Evolutionary conservation across 2,113 vertebrate genomes (phyloP), one percentile per base, ranked within the genome.

Genomic region (Dicaeum eximium): DNA sequence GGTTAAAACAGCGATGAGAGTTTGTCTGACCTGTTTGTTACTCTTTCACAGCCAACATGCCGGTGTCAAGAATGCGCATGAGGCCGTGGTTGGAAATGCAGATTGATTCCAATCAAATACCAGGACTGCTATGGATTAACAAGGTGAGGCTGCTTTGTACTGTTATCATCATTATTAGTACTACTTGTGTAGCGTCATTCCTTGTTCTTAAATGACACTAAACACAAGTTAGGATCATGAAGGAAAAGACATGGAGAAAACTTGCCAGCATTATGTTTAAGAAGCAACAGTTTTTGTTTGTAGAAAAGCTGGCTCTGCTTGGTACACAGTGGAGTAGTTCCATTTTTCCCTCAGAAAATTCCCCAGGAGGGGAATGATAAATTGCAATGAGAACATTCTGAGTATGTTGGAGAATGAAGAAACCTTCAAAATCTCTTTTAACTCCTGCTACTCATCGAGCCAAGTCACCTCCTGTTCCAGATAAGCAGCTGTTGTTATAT

Each of bases 11-110:
- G 16, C 0, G 38, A 3, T 13, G 71, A 21, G 18, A 15, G n/a
- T 73, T 58, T 60, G 37, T 28, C 81, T 96, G 70, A 96, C 19
- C 85, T 66, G 56, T 35, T 84, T 60, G 65, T 42, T 79, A 7
- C 53, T 77, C 92, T 84, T 81, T 85, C 83, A 19, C 47, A 98
- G 97, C 75, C 92, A 95, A 81, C 90, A 99, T 99, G 99, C 99
- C 99, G 1, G 98, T 99, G 73, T 86, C 98, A 72, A 98, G 99
- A 92, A 98, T 99, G 99, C 98, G 99, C 90, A 99, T 99, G 99
- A 98, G 99, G 62, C 99, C 99, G 27, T 99, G 99, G 99, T 56
- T 99, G 97, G 99, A 99, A 97, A 86, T 92, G 91, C 98, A 98
- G 97, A 99, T 99, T 89, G 97, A 99, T 31, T 99, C 98, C 50